Percentiles rank a stretch among this genome's conserved stretches.
Evolutionary conservation across 2,113 vertebrate genomes (phyloP).

Genomic region (Hydrolagus affinis): DNA sequence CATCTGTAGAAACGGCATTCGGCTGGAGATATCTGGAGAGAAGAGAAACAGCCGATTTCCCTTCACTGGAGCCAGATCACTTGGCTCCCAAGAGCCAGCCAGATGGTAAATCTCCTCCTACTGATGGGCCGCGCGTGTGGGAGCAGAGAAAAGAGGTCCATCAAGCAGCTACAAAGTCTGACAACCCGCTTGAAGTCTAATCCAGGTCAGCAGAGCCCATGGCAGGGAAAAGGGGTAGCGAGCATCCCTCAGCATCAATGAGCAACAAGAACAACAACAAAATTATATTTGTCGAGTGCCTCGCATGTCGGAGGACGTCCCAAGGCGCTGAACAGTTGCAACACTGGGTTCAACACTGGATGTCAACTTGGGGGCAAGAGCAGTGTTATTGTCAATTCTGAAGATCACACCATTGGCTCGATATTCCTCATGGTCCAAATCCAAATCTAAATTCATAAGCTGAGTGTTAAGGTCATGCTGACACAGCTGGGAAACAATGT

Average conservation of each 20-base stretch:
- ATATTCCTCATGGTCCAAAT: too few relatives aligned
- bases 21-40: constrained; percentile 18
- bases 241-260: not conserved
- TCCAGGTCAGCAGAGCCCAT: not conserved
- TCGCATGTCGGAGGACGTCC: too few relatives aligned
- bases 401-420: too few relatives aligned
- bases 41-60: not conserved
- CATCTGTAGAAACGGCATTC: not conserved
- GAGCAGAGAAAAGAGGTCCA: not conserved
- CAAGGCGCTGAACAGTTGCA: too few relatives aligned
- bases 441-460: too few relatives aligned
- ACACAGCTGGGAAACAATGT: too few relatives aligned
- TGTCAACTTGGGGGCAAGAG: too few relatives aligned
- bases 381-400: too few relatives aligned
- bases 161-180: not conserved
- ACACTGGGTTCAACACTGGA: too few relatives aligned
- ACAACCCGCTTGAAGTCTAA: not conserved
- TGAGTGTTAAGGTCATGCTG: too few relatives aligned
- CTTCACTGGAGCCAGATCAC: not conserved
- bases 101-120: constrained; percentile 15
- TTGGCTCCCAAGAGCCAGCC: not conserved
- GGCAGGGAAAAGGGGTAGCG: not conserved
- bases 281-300: too few relatives aligned
- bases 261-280: not conserved
- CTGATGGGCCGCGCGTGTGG: not conserved